A percentile compares a stretch with the other conserved stretches of the same genome.
These are phyloP conservation scores for Paramormyrops hopkinsi DNA, from an alignment of 2,797 vertebrate genomes.

Conservation along the genomic window DNA sequence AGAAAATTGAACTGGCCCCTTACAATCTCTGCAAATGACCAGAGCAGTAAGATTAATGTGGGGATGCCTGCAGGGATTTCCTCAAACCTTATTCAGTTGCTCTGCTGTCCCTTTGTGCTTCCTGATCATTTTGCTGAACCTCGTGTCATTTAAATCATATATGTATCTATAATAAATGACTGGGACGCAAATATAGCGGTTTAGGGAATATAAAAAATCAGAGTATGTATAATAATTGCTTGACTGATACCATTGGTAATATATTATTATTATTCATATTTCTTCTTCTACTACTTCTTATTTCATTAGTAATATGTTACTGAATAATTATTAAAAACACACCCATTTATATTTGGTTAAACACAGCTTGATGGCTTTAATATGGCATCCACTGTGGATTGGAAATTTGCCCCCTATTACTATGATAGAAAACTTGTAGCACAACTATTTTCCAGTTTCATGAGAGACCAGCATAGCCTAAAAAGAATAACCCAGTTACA, in stretches of 20 bases:
- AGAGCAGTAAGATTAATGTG: conserved; percentile 9
- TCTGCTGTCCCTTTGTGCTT: not conserved
- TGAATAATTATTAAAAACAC: not conserved
- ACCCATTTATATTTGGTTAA: not conserved
- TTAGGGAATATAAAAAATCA: not conserved
- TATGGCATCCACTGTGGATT: not conserved
- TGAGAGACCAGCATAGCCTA: not conserved
- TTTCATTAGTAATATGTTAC: not conserved
- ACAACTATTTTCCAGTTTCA: not conserved
- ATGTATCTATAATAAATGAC: not conserved
- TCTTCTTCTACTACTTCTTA: not conserved
- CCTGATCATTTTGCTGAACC: not conserved
- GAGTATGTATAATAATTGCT: not conserved
- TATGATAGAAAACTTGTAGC: not conserved
- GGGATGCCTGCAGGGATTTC: not conserved
- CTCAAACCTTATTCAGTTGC: not conserved
- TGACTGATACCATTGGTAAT: not conserved
- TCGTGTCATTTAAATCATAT: not conserved
- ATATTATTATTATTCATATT: not conserved
- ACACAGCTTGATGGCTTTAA: not conserved
- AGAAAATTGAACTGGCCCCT: conserved; percentile 2
- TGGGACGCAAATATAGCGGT: not conserved
- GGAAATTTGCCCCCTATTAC: not conserved
- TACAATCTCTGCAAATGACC: conserved; percentile 3
- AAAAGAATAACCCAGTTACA: not conserved